Percentiles rank a stretch among this genome's conserved stretches.
Conservation (phyloP, 2,797 vertebrate genomes). For the Rallus crepitans region DNA sequence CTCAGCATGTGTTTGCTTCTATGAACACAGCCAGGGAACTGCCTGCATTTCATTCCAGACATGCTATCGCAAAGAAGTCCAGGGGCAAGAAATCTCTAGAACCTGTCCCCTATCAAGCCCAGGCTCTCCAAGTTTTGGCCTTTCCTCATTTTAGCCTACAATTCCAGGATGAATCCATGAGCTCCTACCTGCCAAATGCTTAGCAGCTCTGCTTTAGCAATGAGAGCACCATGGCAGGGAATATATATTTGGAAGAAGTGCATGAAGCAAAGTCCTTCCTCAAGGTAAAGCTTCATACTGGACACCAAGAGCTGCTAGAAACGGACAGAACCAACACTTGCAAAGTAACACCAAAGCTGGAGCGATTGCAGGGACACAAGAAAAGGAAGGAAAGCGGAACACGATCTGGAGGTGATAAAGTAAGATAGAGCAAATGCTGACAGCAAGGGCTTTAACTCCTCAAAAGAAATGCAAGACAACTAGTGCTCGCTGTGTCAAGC, state of each 20-base stretch:
- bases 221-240: neutral
- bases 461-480: neutral
- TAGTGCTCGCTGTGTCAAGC: neutral
- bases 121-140: neutral
- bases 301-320: neutral
- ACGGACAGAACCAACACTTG: neutral
- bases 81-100: neutral
- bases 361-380: neutral
- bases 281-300: neutral
- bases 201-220: neutral
- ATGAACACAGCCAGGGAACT: neutral
- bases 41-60: neutral
- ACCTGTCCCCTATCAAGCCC: neutral
- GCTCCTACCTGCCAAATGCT: neutral
- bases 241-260: rapidly evolving
- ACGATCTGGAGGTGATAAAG: neutral
- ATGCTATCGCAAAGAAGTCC: rapidly evolving
- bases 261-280: neutral
- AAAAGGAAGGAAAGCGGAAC: neutral
- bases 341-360: neutral
- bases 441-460: neutral
- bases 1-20: neutral
- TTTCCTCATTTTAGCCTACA: neutral
- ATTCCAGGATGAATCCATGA: neutral
- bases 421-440: neutral